Percentiles rank a stretch among this genome's conserved stretches.
These are phyloP conservation scores for Anhinga anhinga DNA, from an alignment of 2,113 vertebrate genomes.

Conservation along the genomic window DNA sequence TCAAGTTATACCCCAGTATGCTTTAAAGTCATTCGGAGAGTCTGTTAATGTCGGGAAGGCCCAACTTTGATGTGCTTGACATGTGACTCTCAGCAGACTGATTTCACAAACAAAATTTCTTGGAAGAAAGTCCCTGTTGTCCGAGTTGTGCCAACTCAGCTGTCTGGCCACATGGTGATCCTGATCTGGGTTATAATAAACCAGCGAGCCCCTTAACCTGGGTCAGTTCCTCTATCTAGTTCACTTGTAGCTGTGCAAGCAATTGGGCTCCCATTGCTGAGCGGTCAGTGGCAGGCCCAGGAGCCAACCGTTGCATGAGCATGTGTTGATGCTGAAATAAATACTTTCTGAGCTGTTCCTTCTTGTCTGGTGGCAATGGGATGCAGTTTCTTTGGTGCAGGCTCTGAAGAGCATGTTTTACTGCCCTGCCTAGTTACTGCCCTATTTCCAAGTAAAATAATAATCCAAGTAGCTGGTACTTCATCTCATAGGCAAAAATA, in stretches of 20 bases:
- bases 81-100: background rate
- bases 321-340: background rate
- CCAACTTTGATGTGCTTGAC: background rate
- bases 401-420: background rate
- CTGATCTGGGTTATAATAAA: background rate
- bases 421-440: background rate
- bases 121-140: background rate
- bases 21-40: background rate
- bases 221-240: background rate
- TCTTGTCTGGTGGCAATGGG: background rate
- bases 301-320: background rate
- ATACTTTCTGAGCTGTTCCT: background rate
- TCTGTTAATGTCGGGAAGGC: background rate
- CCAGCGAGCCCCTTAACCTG: background rate
- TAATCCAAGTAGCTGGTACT: background rate
- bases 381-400: background rate
- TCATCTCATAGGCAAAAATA: background rate
- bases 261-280: accelerated
- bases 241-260: background rate
- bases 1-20: background rate
- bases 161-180: background rate
- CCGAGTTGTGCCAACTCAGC: background rate
- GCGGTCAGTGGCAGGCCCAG: accelerated
- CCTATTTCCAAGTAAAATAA: background rate
- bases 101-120: background rate